Base-by-base conservation (phyloP, 2,797 vertebrate species). In the Gambelia wislizenii region DNA sequence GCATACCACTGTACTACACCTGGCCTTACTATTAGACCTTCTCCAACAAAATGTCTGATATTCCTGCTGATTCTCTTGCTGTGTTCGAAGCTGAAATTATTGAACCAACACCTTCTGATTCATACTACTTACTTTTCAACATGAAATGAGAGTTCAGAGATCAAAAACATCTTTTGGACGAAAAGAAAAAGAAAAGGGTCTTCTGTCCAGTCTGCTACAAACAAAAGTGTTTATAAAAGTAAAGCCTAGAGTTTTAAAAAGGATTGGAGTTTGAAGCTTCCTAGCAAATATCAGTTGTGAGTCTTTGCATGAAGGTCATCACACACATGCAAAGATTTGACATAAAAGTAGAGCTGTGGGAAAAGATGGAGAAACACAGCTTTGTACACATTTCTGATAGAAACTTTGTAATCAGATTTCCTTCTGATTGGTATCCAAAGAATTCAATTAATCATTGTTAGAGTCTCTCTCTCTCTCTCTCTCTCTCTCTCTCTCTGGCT, bases 1-100 rank as follows among this genome's bases (percentile, higher is more conserved):
- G 56, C n/a, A 56, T 30, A 22, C 1, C 39, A 1, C 61, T 84
- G 16, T 56, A 9, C 39, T 0, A 0, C 54, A 76, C 22, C 72
- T 3, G 56, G 5, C 16, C 36, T 10, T 89, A 10, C 2, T n/a
- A 8, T 59, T 56, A 75, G 49, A 2, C 22, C n/a, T 77, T 33
- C 9, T 87, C 79, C 69, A 47, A 59, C 12, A 42, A 0, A 30
- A 33, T 5, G 54, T 77, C 20, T 61, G 44, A 56, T 56, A 1
- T 49, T 1, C 12, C 14, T 87, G 12, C 25, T 87, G 33, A 7
- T 85, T 36, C 0, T 0, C 3, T 4, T 2, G 0, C 49, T 81
- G 10, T 12, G 30, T 90, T 86, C 59, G 25, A 81, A 27, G 20
- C 0, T 3, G 14, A 86, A 89, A 6, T 18, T 54, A 49, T 30